These are phyloP conservation scores for Hypothenemus hampei DNA, from an alignment of 1,140 invertebrate species.

Conservation along the genomic window DNA sequence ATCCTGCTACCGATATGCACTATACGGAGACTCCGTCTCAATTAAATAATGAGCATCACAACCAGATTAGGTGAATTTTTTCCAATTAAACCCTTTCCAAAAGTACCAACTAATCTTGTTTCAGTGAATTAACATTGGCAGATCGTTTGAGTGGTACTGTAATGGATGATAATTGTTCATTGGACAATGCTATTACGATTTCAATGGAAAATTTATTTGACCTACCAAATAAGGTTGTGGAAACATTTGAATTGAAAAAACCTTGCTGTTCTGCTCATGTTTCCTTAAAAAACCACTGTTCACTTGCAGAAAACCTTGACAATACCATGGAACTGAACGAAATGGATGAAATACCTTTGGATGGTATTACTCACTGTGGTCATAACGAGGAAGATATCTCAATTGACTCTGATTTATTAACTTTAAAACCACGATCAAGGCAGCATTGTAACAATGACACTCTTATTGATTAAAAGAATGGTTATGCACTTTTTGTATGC, in stretches of 20 bases:
- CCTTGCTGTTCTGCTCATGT: no score
- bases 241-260: not conserved
- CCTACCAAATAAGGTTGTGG: not conserved
- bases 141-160: constrained; percentile 28
- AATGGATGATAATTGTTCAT: constrained; percentile 12
- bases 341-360: constrained; percentile 18
- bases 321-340: constrained; percentile 19
- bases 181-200: constrained; percentile 11
- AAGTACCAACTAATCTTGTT: not conserved
- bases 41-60: no score
- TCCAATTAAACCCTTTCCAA: no score
- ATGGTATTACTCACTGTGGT: constrained; percentile 13
- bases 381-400: constrained; percentile 31
- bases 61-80: no score
- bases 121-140: constrained; percentile 25
- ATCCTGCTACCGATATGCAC: no score
- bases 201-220: constrained; percentile 20
- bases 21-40: no score
- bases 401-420: constrained; percentile 41
- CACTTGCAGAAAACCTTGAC: constrained; percentile 1
- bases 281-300: not conserved
- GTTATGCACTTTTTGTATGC: no score
- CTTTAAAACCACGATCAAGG: constrained; percentile 37
- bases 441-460: no score
- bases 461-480: no score